Base-by-base conservation (phyloP, 2,113 vertebrate species). In the Tychaedon coryphoeus region DNA sequence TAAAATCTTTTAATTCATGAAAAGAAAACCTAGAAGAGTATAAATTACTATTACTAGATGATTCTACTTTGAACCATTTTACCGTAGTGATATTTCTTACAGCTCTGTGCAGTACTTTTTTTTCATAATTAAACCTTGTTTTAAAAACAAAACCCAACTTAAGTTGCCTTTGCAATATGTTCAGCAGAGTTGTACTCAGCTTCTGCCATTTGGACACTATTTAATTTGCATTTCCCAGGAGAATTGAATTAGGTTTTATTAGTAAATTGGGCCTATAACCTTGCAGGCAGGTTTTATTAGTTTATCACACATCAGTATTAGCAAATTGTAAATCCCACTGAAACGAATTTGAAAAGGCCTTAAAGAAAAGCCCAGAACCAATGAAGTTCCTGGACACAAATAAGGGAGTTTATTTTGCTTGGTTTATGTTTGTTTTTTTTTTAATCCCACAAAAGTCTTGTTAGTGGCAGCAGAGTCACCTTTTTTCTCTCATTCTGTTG, bases 281-380 rank as follows among this genome's bases (percentile, higher is more conserved):
- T 97, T 88, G 97, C 92, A 96, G 96, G 90, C 94, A 95, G 82
- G 67, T 98, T 98, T 98, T 98, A 98, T 97, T 98, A 98, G 97
- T 96, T 97, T 98, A 98, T 98, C 96, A 97, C 97, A 98, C 96
- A 96, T 98, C 95, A 95, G 95, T 88, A 97, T 98, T 98, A 98
- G 96, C 97, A 96, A 98, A 98, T 96, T 98, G 95, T 98, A 98
- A 98, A 97, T 94, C 96, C 96, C 88, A 96, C 96, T 96, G 93
- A 96, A 96, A 97, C 43, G 6, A 88, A 96, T 61, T 97, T 95
- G 93, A 93, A 95, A 88, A 70, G 60, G 72, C 86, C 90, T 97
- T 96, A 69, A 96, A 96, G 72, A 92, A 76, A 96, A 84, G 51
- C 64, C 64, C 92, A 82, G 70, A 92, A 93, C 80, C 75, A 92